Percentiles rank a stretch among this genome's conserved stretches.
These are phyloP conservation scores for Columbina picui DNA, from an alignment of 2,113 vertebrate genomes.

Conservation along the genomic window DNA sequence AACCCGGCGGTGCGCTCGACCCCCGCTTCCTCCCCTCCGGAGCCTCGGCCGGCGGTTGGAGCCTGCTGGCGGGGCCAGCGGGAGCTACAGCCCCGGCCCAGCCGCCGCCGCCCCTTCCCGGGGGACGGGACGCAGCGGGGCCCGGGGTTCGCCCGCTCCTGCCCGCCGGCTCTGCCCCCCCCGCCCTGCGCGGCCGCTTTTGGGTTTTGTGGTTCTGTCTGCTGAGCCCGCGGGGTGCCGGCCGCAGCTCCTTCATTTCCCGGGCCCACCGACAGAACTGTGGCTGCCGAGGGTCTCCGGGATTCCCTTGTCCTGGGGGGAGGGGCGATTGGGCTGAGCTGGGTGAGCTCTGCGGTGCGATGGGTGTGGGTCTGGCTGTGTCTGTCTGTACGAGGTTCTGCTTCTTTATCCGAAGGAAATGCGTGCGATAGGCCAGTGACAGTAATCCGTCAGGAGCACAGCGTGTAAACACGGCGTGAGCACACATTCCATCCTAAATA, in stretches of 20 bases:
- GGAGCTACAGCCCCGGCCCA: neutral
- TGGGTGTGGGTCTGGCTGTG: neutral
- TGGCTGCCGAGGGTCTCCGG: fast-evolving
- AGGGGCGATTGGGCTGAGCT: too few species aligned
- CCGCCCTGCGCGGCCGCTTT: too few species aligned
- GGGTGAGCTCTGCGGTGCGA: fast-evolving
- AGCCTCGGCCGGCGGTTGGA: too few species aligned
- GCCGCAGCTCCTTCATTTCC: fast-evolving
- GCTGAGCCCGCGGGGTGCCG: fast-evolving
- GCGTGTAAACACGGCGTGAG: neutral
- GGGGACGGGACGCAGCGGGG: neutral
- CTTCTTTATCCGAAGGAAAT: too few species aligned
- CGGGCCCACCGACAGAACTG: fast-evolving
- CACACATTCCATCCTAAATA: fast-evolving
- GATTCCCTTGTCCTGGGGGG: fast-evolving
- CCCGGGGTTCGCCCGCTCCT: too few species aligned
- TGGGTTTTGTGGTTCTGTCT: too few species aligned
- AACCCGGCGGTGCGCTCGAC: neutral
- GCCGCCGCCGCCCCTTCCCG: neutral
- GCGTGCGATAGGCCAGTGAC: fast-evolving
- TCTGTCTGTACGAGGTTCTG: too few species aligned
- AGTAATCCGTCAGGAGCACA: fast-evolving
- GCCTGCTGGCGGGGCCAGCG: neutral
- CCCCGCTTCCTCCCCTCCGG: fast-evolving
- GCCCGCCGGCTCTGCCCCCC: too few species aligned